Percentiles rank a stretch among this genome's conserved stretches.
Conservation (phyloP, 2,888 invertebrate genomes). For the Melinaea marsaeus region DNA sequence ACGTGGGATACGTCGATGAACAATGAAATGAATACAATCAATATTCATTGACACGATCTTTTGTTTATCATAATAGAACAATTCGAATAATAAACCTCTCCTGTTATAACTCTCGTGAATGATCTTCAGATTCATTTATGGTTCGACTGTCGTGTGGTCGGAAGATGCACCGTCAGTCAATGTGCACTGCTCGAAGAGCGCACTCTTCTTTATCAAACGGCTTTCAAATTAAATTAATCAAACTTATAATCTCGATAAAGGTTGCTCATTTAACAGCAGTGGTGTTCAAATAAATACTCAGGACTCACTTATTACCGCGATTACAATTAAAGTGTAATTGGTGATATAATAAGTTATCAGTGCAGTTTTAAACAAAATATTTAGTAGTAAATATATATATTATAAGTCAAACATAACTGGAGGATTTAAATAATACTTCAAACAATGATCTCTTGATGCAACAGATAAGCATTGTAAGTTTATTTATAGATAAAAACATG, state of each 20-base stretch:
- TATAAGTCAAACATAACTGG: background rate
- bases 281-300: no score
- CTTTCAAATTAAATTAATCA: slow-evolving; percentile 9
- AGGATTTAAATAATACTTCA: slow-evolving; percentile 12
- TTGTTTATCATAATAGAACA: slow-evolving; percentile 25
- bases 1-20: no score
- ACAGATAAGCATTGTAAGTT: slow-evolving; percentile 30
- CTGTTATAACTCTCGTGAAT: slow-evolving; percentile 49
- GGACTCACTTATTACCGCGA: no score
- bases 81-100: slow-evolving; percentile 28
- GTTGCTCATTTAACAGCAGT: no score
- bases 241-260: no score
- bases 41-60: background rate
- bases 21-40: no score
- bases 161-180: slow-evolving; percentile 62
- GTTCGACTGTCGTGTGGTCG: slow-evolving; percentile 43
- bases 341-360: no score
- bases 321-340: no score
- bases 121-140: slow-evolving; percentile 51
- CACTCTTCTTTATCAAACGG: slow-evolving; percentile 40
- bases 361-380: no score
- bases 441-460: slow-evolving; percentile 17
- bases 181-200: slow-evolving; percentile 48
- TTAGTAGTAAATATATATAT: no score
- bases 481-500: slow-evolving; percentile 29